phyloP scores from a whole-genome alignment of 1,140 invertebrate genomes.

The Nylanderia fulva region DNA sequence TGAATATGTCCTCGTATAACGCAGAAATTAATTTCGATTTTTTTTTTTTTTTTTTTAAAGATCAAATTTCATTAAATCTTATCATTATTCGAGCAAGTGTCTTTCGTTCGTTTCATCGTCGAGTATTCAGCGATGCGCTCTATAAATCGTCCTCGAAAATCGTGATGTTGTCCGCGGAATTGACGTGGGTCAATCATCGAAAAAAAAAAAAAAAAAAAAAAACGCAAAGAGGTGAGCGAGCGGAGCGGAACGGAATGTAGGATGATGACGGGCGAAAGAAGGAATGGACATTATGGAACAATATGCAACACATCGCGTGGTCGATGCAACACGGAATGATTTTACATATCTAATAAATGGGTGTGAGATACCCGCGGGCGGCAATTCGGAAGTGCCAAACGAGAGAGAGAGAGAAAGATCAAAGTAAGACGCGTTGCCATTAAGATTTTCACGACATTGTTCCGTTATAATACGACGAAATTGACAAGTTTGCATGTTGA shows the following conservation, averaged over 20 bases:
- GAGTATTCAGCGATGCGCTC: conserved; percentile 8
- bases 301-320: conserved; percentile 56
- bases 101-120: background rate
- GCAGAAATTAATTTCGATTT: background rate
- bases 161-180: background rate
- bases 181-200: conserved; percentile 24
- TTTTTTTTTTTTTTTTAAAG: no score
- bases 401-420: background rate
- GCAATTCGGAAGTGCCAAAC: conserved; percentile 72
- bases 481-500: background rate
- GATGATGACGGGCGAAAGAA: background rate
- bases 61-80: background rate
- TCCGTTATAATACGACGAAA: conserved; percentile 50
- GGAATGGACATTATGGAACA: background rate
- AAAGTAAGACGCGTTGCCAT: conserved; percentile 63
- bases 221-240: conserved; percentile 9
- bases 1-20: background rate
- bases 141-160: background rate
- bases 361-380: conserved; percentile 58
- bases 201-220: background rate
- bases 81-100: background rate
- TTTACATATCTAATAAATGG: conserved; percentile 68
- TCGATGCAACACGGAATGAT: conserved; percentile 64
- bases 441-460: conserved; percentile 74
- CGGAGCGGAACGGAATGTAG: conserved; percentile 1